Conservation (phyloP, 2,797 vertebrate species). For the Lithobates sylvaticus region DNA sequence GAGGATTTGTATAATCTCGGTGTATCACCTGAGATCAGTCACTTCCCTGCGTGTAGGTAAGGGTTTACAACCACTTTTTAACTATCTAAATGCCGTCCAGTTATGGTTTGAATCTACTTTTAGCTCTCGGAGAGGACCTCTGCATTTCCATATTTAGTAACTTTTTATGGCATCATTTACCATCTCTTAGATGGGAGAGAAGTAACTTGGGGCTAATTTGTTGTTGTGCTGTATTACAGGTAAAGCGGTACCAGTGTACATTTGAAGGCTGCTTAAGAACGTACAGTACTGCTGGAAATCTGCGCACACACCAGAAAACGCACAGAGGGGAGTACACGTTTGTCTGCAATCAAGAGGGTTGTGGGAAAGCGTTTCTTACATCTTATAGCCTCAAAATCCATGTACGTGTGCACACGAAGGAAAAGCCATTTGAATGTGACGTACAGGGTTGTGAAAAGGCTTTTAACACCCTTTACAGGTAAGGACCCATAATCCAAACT, state of each 20-base stretch:
- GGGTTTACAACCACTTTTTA: too few relatives aligned
- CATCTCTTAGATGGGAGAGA: too few relatives aligned
- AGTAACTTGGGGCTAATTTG: not conserved
- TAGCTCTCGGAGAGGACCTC: not conserved
- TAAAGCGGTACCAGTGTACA: slow-evolving; percentile 98
- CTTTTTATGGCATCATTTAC: too few relatives aligned
- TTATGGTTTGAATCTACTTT: not conserved
- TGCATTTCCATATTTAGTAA: too few relatives aligned
- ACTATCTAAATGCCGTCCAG: too few relatives aligned
- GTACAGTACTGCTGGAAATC: slow-evolving; percentile 97
- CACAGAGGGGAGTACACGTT: slow-evolving; percentile 98
- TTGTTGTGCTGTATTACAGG: slow-evolving; percentile 74
- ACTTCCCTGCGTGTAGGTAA: too few relatives aligned
- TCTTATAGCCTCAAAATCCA: slow-evolving; percentile 99
- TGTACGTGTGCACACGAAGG: slow-evolving; percentile 97
- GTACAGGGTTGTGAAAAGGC: slow-evolving; percentile 98
- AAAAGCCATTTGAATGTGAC: slow-evolving; percentile 98
- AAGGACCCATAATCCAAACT: slow-evolving; percentile 7
- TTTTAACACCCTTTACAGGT: slow-evolving; percentile 97
- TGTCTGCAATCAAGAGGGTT: slow-evolving; percentile 97
- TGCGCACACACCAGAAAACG: slow-evolving; percentile 97
- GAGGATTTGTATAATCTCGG: too few relatives aligned
- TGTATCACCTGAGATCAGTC: too few relatives aligned
- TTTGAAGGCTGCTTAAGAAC: slow-evolving; percentile 97
- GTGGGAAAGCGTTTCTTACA: slow-evolving; percentile 98